Evolutionary conservation across 2,113 vertebrate species (phyloP), one percentile per base, ranked within the genome.

Genomic region (Dunckerocampus dactyliophorus): DNA sequence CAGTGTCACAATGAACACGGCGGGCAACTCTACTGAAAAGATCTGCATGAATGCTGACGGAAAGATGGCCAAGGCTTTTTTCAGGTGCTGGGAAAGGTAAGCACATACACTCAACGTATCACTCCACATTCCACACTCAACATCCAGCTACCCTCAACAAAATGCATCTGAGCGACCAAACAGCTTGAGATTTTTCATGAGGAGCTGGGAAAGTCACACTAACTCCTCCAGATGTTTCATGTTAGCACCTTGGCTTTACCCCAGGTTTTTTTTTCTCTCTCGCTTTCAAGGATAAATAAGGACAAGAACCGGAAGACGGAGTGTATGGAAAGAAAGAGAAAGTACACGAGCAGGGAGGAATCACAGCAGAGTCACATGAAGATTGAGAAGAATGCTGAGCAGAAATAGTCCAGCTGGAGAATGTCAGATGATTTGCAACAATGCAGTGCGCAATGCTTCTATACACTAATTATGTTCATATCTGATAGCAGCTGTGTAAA

Each of bases 41-140:
- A 0, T 52, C 52, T 92, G 91, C 28, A 15, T 92, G 13, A 62
- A 69, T 56, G 64, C 81, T 1, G 43, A 39, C 0, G 63, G 64
- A 1, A 56, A 6, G 21, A 47, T 83, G 62, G 86, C 65, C 47
- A 60, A 37, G 22, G 53, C 48, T 8, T 77, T 88, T 24, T 4
- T 80, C 11, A 55, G 2, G 3, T 91, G 90, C 77, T 92, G 91
- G 91, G 63, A 81, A n/a, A 85, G 63, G 91, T 90, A 75, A 65
- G 51, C 10, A 7, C 28, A 47, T n/a, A 6, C 45, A 16, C 13
- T 8, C 20, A 15, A 19, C 12, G 43, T 14, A 24, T 43, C 31
- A 34, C 5, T 8, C 1, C 34, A 49, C 34, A 63, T 50, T 22
- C n/a, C 16, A 13, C 9, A 0, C 28, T 63, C 22, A 47, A 43